Evolutionary conservation across 2,888 invertebrate genomes (phyloP).

Genomic region (Ormyrus thymus): DNA sequence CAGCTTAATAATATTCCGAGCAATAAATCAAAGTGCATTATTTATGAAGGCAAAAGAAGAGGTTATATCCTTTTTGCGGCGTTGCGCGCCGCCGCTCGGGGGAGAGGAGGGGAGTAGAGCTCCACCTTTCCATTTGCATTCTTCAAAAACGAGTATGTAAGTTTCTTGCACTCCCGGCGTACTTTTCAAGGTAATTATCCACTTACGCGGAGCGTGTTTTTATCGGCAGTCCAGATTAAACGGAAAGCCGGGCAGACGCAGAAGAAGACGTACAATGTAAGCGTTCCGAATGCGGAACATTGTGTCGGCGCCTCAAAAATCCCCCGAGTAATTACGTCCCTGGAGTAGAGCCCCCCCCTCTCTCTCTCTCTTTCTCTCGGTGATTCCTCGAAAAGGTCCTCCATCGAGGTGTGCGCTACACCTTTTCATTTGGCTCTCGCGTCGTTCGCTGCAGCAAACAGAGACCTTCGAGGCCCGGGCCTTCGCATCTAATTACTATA

Average conservation of each 20-base stretch:
- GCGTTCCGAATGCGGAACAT: conserved; percentile 37
- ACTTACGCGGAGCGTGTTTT: conserved; percentile 49
- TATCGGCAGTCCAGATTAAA: conserved; percentile 37
- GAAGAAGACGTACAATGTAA: conserved; percentile 48
- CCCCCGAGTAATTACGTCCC: conserved; percentile 42
- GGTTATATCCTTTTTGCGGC: conserved; percentile 20
- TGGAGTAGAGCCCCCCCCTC: conserved; percentile 13
- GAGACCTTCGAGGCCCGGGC: conserved; percentile 38
- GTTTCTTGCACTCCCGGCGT: conserved; percentile 29
- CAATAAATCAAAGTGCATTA: conserved; percentile 42
- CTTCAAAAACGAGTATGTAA: conserved; percentile 31
- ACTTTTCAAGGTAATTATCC: conserved; percentile 52
- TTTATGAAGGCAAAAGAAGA: conserved; percentile 23
- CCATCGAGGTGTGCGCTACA: conserved; percentile 63
- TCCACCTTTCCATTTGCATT: conserved; percentile 45
- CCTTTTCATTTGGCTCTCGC: conserved; percentile 71
- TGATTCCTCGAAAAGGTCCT: conserved; percentile 67
- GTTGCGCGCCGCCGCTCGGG: neutral
- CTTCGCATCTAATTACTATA: conserved; percentile 72
- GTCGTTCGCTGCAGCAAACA: conserved; percentile 24
- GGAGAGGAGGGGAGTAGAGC: too few relatives aligned
- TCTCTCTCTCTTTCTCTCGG: conserved; percentile 24
- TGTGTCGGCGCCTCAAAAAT: conserved; percentile 48
- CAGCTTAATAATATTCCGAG: conserved; percentile 19
- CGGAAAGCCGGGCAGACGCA: neutral